phyloP scores from a whole-genome alignment of 1,140 invertebrate species.

The Drosophila dunni region DNA sequence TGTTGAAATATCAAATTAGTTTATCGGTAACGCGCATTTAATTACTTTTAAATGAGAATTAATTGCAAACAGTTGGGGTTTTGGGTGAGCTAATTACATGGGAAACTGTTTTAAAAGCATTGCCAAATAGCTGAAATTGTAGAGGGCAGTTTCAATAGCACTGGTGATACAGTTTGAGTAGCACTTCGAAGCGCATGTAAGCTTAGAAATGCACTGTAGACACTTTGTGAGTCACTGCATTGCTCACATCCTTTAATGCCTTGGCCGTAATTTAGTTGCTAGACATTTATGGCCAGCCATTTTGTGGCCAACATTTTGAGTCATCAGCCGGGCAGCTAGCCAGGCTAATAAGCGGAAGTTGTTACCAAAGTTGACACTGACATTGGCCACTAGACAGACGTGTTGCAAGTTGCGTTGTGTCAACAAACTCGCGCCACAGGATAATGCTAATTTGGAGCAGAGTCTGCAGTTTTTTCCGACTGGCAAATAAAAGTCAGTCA shows the following conservation, averaged over 20 bases:
- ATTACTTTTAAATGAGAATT: constrained; percentile 71
- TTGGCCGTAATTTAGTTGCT: constrained; percentile 25
- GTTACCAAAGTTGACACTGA: constrained; percentile 17
- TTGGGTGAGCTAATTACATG: constrained; percentile 11
- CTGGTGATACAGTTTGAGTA: constrained; percentile 2
- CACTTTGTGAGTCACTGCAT: constrained; percentile 12
- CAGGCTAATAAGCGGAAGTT: constrained; percentile 4
- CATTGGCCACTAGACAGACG: constrained; percentile 6
- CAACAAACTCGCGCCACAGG: constrained; percentile 37
- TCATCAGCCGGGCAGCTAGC: constrained; percentile 23
- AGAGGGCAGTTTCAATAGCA: constrained; percentile 9
- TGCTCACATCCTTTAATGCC: constrained; percentile 25
- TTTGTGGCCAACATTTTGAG: constrained; percentile 39
- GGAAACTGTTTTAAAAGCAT: neutral
- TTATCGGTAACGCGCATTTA: constrained; percentile 47
- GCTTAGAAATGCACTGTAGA: constrained; percentile 8
- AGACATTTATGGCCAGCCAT: constrained; percentile 19
- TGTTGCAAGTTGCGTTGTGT: constrained; percentile 4
- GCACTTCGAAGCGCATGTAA: neutral
- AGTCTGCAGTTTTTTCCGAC: neutral
- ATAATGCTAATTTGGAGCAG: constrained; percentile 55
- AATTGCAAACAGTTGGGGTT: constrained; percentile 48
- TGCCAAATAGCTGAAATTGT: neutral
- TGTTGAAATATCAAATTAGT: constrained; percentile 52
- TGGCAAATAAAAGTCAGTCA: constrained; percentile 56